phyloP scores from a whole-genome alignment of 2,797 vertebrate species.

The Gambusia yucatana region DNA sequence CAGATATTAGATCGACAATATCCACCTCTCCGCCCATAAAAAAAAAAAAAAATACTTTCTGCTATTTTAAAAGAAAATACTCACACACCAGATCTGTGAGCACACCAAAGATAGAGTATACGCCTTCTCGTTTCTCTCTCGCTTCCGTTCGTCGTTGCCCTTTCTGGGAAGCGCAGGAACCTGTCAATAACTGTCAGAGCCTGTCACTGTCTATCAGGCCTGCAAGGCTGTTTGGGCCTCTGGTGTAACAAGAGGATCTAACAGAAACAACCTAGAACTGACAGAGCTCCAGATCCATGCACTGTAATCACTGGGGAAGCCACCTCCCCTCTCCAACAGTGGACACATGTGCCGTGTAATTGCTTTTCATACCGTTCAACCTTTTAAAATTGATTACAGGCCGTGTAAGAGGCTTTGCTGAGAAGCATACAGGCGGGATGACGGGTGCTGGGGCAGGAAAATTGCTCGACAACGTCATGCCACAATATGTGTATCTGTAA shows the following conservation, averaged over 20 bases:
- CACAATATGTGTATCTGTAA: constrained; percentile 50
- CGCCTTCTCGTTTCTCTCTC: constrained; percentile 19
- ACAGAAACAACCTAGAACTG: constrained; percentile 72
- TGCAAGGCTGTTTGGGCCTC: constrained; percentile 54
- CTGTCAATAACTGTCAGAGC: constrained; percentile 79
- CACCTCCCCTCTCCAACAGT: constrained; percentile 56
- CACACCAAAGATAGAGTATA: constrained; percentile 19
- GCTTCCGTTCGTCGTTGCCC: constrained; percentile 42
- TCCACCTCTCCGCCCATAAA: constrained; percentile 1
- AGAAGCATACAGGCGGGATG: constrained; percentile 8
- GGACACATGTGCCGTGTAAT: constrained; percentile 72
- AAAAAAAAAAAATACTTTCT: constrained; percentile 3
- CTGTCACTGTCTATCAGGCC: constrained; percentile 67
- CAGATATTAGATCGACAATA: constrained; percentile 28
- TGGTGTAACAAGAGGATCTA: constrained; percentile 67
- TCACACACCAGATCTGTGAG: constrained; percentile 24
- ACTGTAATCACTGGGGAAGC: constrained; percentile 72
- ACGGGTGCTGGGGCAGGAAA: constrained; percentile 2
- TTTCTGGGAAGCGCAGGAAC: constrained; percentile 66
- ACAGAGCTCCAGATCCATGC: constrained; percentile 71
- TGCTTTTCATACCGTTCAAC: constrained; percentile 70
- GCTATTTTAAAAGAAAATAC: constrained; percentile 23
- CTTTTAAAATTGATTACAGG: constrained; percentile 75
- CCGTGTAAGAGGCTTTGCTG: constrained; percentile 53
- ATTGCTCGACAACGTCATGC: constrained; percentile 45